Evolutionary conservation across 2,113 vertebrate species (phyloP).

Genomic region (Tonatia bakeri): DNA sequence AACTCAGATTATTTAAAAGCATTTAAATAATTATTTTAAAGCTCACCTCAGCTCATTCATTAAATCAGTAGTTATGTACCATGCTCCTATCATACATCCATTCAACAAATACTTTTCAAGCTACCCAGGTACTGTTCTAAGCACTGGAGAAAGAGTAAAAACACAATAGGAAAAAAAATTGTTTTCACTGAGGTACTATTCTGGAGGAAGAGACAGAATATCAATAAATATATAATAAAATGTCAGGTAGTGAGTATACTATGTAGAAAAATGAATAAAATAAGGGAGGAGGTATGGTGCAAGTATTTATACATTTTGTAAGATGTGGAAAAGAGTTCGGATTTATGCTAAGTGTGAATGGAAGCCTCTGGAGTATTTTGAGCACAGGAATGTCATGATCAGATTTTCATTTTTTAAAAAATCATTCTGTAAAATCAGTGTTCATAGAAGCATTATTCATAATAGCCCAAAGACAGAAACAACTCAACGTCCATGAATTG

Average conservation of each 20-base stretch:
- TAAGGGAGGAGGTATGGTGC: not conserved
- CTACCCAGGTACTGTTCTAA: not conserved
- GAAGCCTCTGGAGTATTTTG: not conserved
- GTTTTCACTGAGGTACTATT: not conserved
- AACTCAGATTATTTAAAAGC: not conserved
- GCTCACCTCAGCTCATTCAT: not conserved
- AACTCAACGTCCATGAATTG: not conserved
- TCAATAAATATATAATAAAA: not conserved
- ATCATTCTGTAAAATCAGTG: not conserved
- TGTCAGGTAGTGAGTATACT: not conserved
- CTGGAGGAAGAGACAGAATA: not conserved
- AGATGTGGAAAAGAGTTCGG: not conserved
- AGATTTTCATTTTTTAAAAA: not conserved
- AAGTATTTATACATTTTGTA: not conserved
- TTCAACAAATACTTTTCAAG: not conserved
- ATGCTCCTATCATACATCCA: not conserved
- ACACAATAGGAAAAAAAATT: not conserved
- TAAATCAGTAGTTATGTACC: not conserved
- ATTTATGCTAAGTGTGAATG: not conserved
- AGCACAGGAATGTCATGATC: not conserved
- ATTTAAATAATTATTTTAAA: not conserved
- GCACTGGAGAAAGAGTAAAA: not conserved
- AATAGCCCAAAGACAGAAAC: not conserved
- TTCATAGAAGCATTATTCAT: not conserved
- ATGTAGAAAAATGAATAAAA: not conserved